phyloP scores from a whole-genome alignment of 2,113 vertebrate species.

The Echinops telfairi region DNA sequence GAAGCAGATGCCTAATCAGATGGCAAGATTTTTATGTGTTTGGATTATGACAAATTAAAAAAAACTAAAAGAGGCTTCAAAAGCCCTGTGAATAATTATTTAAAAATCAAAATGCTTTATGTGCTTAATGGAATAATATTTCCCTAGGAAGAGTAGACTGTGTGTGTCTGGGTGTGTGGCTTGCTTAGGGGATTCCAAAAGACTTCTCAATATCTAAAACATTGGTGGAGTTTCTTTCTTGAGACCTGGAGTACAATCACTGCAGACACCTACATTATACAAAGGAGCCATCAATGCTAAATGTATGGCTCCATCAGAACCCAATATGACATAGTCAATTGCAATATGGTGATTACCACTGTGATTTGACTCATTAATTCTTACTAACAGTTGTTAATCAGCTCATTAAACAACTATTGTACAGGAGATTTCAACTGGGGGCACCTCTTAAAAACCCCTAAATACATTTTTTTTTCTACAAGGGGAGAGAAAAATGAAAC shows the following conservation, averaged over 20 bases:
- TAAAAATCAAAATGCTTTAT: constrained; percentile 66
- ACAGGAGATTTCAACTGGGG: constrained; percentile 87
- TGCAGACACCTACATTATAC: constrained; percentile 77
- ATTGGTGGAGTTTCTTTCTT: constrained; percentile 62
- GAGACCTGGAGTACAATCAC: constrained; percentile 78
- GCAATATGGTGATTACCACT: constrained; percentile 88
- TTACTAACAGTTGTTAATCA: constrained; percentile 90
- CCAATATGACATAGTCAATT: constrained; percentile 87
- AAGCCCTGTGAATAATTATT: constrained; percentile 60
- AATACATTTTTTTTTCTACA: constrained; percentile 78
- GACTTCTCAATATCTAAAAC: constrained; percentile 2
- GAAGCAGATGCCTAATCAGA: constrained; percentile 67
- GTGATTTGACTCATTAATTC: constrained; percentile 90
- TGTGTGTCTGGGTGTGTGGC: background rate
- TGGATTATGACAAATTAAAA: constrained; percentile 39
- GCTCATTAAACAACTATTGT: constrained; percentile 89
- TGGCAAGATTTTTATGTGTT: constrained; percentile 50
- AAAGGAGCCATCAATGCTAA: constrained; percentile 82
- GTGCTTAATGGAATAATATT: constrained; percentile 64
- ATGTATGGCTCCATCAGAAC: constrained; percentile 84
- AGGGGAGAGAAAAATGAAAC: constrained; percentile 19
- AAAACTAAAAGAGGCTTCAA: constrained; percentile 63
- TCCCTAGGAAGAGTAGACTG: constrained; percentile 50
- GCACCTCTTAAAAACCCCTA: constrained; percentile 84
- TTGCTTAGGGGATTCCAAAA: constrained; percentile 55